Conservation (phyloP, 2,113 vertebrate genomes). For the Myrmecobius fasciatus region DNA sequence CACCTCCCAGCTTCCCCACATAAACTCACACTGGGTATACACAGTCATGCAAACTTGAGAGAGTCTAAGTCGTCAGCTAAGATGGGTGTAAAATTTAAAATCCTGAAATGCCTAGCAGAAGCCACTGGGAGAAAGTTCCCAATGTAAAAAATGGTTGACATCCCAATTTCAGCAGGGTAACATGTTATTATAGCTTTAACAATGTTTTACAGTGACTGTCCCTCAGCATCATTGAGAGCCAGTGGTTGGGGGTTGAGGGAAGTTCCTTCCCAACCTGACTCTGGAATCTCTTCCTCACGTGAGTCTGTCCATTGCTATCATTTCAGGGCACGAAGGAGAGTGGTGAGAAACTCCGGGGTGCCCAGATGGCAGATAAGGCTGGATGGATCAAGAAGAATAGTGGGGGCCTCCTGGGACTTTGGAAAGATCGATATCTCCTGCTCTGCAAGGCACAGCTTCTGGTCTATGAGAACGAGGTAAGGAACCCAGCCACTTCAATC, state of each 20-base stretch:
- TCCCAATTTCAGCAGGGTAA: not conserved
- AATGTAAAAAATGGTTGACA: not conserved
- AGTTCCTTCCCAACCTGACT: not conserved
- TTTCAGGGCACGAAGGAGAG: constrained; percentile 87
- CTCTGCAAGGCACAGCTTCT: constrained; percentile 89
- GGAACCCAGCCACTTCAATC: not conserved
- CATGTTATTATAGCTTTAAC: not conserved
- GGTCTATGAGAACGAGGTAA: constrained; percentile 94
- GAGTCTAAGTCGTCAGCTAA: constrained; percentile 46
- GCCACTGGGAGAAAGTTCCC: not conserved
- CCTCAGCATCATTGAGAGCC: not conserved
- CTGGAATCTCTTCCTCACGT: not conserved
- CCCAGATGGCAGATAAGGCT: constrained; percentile 85
- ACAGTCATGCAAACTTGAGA: constrained; percentile 13
- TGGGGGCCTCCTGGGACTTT: constrained; percentile 88
- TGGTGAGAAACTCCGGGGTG: constrained; percentile 82
- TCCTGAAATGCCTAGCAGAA: not conserved
- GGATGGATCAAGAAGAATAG: constrained; percentile 97
- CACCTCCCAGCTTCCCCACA: not conserved
- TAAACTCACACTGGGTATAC: not conserved
- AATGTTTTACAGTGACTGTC: not conserved
- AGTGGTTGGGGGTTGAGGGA: not conserved
- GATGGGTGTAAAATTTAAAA: constrained; percentile 9
- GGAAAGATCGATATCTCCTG: constrained; percentile 95
- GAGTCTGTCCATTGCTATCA: constrained; percentile 27